Base-by-base conservation (phyloP, 2,888 invertebrate genomes). In the Hydropsyche betteni region DNA sequence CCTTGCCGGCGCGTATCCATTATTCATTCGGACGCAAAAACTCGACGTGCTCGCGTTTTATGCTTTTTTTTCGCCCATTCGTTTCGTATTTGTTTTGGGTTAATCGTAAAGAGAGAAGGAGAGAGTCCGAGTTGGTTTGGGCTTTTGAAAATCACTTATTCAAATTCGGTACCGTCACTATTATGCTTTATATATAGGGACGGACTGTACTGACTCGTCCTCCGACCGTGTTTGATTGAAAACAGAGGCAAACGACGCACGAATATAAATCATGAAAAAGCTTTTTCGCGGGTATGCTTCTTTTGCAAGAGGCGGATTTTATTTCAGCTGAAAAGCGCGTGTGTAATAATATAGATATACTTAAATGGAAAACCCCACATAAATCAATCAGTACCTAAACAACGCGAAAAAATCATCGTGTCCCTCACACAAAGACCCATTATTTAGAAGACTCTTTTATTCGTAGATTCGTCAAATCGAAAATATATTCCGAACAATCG, bases 101-200 rank as follows among this genome's bases (percentile, higher is more conserved):
- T 71, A 71, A 71, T 71, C 71, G 55, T 71, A 71, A 71, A 71
- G 71, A 55, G 71, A 55, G 24, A 24, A 24, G 24, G 24, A 24
- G 24, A 24, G 24, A 24, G 24, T 24, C 24, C 24, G 24, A 24
- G 24, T 24, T 24, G 24, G 24, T 24, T 24, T 24, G 69, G 71
- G 55, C 71, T 71, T 71, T 71, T 53, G 71, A 71, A 71, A 71
- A 71, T 71, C 71, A 71, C 71, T 71, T 71, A 71, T 71, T 71
- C 71, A 71, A 71, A 71, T 71, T 71, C 38, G 33, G 55, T 55
- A 7, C 36, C 36, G 50, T 24, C 24, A 24, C 24, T 24, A 24
- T 24, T 24, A 24, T 24, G 24, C 24, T 24, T 24, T 24, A 24
- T 24, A 24, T 24, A 24, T 24, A 24, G 24, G 24, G 24, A 24